Conservation (phyloP, 2,113 vertebrate genomes). For the Forbesichthys papilliferus region DNA sequence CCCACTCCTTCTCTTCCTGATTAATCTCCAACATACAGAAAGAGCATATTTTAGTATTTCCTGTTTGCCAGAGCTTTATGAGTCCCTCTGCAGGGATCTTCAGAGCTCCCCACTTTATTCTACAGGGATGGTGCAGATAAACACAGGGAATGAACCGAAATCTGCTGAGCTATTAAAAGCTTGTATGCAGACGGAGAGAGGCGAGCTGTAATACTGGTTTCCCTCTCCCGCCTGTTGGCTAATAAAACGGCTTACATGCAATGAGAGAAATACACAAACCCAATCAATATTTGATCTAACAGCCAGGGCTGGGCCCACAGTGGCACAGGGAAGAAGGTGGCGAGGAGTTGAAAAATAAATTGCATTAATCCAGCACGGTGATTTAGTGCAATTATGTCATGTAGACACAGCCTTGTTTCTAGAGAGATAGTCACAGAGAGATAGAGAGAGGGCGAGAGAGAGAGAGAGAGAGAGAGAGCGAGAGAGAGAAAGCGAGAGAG, state of each 20-base stretch:
- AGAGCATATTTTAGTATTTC: constrained; percentile 46
- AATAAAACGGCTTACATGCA: constrained; percentile 76
- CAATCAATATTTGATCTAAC: constrained; percentile 80
- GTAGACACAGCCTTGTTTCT: constrained; percentile 4
- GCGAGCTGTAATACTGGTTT: constrained; percentile 27
- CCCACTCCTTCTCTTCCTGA: constrained; percentile 7
- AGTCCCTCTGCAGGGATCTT: constrained; percentile 49
- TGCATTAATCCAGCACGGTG: constrained; percentile 46
- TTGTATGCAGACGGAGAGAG: constrained; percentile 29
- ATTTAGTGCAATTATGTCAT: constrained; percentile 50
- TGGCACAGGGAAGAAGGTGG: constrained; percentile 32
- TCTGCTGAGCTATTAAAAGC: constrained; percentile 68
- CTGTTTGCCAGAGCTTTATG: constrained; percentile 32
- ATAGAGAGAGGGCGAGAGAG: constrained; percentile 1
- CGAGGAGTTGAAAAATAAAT: constrained; percentile 62
- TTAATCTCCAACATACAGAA: constrained; percentile 7
- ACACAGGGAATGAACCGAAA: constrained; percentile 46
- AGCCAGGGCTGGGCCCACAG: constrained; percentile 45
- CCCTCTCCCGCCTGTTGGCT: constrained; percentile 65
- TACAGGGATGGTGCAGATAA: constrained; percentile 64
- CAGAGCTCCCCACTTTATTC: constrained; percentile 36
- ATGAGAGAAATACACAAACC: constrained; percentile 70
- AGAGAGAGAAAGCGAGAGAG: background rate
- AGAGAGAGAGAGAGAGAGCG: constrained; percentile 15
- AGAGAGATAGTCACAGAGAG: constrained; percentile 19